Conservation (phyloP, 2,888 invertebrate genomes). For the Sminthurinus aureus region DNA sequence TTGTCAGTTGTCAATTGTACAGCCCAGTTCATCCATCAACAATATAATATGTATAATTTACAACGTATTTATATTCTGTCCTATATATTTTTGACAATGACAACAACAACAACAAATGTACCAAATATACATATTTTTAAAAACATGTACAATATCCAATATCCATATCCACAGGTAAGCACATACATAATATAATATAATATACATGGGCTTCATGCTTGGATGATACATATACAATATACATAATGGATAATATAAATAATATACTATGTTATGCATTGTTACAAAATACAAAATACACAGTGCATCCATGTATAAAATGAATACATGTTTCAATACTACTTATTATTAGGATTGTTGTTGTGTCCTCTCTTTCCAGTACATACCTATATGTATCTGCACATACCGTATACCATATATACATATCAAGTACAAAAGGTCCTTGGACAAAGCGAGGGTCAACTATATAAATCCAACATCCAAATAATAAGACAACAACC, state of each 20-base stretch:
- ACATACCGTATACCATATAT: neutral
- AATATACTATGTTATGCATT: too few relatives aligned
- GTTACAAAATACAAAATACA: too few relatives aligned
- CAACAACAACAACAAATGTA: neutral
- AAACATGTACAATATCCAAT: neutral
- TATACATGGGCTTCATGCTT: neutral
- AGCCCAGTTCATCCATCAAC: neutral
- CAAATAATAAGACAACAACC: constrained; percentile 26
- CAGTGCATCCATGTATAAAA: too few relatives aligned
- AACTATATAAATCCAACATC: constrained; percentile 10
- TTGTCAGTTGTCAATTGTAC: too few relatives aligned
- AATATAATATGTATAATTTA: neutral
- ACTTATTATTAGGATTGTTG: too few relatives aligned
- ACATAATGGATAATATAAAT: too few relatives aligned
- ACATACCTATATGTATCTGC: neutral
- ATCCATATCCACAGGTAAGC: neutral
- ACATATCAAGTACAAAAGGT: constrained; percentile 2
- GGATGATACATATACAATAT: too few relatives aligned
- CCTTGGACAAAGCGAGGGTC: constrained; percentile 29
- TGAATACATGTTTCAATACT: too few relatives aligned
- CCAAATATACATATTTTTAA: neutral
- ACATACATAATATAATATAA: neutral
- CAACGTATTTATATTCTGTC: neutral
- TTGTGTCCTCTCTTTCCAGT: too few relatives aligned
- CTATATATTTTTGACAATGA: neutral